phyloP scores from a whole-genome alignment of 2,797 vertebrate genomes.

The Rachycentron canadum region DNA sequence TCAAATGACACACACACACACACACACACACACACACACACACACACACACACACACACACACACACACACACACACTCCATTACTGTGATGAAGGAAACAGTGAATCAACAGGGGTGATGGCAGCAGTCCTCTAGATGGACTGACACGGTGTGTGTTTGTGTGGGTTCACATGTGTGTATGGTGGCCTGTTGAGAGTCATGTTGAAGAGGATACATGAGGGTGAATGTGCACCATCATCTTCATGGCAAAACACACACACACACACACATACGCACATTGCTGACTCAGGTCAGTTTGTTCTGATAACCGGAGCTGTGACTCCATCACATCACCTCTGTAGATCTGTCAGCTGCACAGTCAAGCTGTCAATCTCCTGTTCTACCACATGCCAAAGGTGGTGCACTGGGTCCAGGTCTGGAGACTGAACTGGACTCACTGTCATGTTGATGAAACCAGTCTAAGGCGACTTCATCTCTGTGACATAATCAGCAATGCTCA shows the following conservation, averaged over 20 bases:
- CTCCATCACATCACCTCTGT: too few species aligned
- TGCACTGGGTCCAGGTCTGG: too few species aligned
- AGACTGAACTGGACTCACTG: too few species aligned
- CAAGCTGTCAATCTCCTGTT: too few species aligned
- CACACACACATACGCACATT: background rate
- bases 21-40: too few species aligned
- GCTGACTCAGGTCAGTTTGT: conserved; percentile 30
- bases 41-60: too few species aligned
- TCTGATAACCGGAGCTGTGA: background rate
- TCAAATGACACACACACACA: background rate
- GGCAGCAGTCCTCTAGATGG: conserved; percentile 29
- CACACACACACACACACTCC: conserved; percentile 5
- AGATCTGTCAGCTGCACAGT: too few species aligned
- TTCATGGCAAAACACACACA: conserved; percentile 24
- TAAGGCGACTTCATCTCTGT: too few species aligned
- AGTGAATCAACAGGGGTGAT: conserved; percentile 51
- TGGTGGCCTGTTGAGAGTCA: background rate
- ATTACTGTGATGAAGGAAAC: conserved; percentile 57
- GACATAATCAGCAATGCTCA: too few species aligned
- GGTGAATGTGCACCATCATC: background rate
- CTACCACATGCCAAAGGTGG: too few species aligned
- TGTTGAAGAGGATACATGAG: conserved; percentile 15
- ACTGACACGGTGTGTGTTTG: background rate
- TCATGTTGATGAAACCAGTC: too few species aligned
- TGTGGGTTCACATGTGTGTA: background rate